phyloP scores from a whole-genome alignment of 2,113 vertebrate genomes.

The Lepisosteus osseus region DNA sequence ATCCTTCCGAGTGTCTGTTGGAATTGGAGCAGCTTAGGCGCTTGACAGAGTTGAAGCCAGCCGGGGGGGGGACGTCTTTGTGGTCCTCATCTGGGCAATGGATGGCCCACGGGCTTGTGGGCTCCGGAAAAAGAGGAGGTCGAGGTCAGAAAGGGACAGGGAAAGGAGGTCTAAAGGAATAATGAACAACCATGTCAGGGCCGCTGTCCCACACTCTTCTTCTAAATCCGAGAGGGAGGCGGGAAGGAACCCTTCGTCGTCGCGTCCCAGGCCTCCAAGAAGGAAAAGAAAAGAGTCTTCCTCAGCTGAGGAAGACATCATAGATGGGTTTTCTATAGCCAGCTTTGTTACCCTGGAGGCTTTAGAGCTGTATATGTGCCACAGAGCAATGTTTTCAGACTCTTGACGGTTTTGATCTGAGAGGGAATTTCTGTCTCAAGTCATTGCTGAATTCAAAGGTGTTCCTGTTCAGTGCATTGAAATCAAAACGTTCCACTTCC shows the following conservation, averaged over 20 bases:
- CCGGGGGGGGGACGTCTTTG: slow-evolving; percentile 23
- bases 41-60: slow-evolving; percentile 28
- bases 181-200: slow-evolving; percentile 57
- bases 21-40: slow-evolving; percentile 7
- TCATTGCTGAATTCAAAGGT: slow-evolving; percentile 24
- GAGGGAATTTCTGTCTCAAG: slow-evolving; percentile 27
- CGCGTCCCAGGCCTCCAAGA: slow-evolving; percentile 81
- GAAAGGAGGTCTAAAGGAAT: slow-evolving; percentile 71
- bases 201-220: slow-evolving; percentile 67
- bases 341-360: slow-evolving; percentile 88
- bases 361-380: slow-evolving; percentile 55
- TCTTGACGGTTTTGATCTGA: slow-evolving; percentile 25
- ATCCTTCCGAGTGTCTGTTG: slow-evolving; percentile 30
- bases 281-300: slow-evolving; percentile 86
- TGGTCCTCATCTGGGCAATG: slow-evolving; percentile 65
- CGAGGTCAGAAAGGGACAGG: slow-evolving; percentile 81
- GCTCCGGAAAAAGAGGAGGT: slow-evolving; percentile 87
- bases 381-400: slow-evolving; percentile 4
- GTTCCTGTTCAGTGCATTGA: slow-evolving; percentile 28
- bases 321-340: slow-evolving; percentile 89
- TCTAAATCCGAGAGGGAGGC: slow-evolving; percentile 87
- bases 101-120: slow-evolving; percentile 83
- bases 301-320: slow-evolving; percentile 91
- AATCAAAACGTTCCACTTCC: slow-evolving; percentile 37
- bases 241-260: slow-evolving; percentile 72